Percentiles rank a stretch among this genome's conserved stretches.
These are phyloP conservation scores for Callionymus lyra DNA, from an alignment of 2,113 vertebrate genomes.

Conservation along the genomic window DNA sequence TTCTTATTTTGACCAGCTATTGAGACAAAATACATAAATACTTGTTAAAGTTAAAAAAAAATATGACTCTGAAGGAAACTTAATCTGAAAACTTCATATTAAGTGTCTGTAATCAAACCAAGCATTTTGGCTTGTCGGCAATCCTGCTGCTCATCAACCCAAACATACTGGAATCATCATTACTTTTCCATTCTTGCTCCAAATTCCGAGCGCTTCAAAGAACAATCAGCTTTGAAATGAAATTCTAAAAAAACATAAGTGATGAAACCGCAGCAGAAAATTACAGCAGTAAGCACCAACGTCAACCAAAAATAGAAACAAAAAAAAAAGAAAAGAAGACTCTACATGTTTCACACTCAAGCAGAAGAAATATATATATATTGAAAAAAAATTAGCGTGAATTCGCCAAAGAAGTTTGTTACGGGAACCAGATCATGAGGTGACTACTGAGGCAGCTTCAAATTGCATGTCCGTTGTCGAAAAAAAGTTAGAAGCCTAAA, in stretches of 20 bases:
- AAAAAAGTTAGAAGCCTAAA: constrained; percentile 69
- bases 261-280: constrained; percentile 39
- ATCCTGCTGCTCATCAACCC: too few relatives aligned
- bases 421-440: constrained; percentile 12
- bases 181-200: too few relatives aligned
- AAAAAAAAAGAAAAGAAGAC: constrained; percentile 22
- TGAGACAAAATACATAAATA: too few relatives aligned
- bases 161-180: too few relatives aligned
- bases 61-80: too few relatives aligned
- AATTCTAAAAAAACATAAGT: constrained; percentile 30
- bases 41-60: too few relatives aligned
- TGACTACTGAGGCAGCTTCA: constrained; percentile 44
- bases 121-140: too few relatives aligned
- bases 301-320: constrained; percentile 41
- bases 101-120: too few relatives aligned
- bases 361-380: constrained; percentile 36
- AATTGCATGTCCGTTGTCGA: constrained; percentile 52
- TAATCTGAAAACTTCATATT: too few relatives aligned
- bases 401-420: constrained; percentile 10
- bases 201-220: too few relatives aligned
- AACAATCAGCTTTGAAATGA: constrained; percentile 12
- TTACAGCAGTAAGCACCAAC: constrained; percentile 79
- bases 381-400: constrained; percentile 31
- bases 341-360: constrained; percentile 25
- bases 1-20: too few relatives aligned